Base-by-base conservation (phyloP, 2,797 vertebrate genomes). In the Decapterus maruadsi region DNA sequence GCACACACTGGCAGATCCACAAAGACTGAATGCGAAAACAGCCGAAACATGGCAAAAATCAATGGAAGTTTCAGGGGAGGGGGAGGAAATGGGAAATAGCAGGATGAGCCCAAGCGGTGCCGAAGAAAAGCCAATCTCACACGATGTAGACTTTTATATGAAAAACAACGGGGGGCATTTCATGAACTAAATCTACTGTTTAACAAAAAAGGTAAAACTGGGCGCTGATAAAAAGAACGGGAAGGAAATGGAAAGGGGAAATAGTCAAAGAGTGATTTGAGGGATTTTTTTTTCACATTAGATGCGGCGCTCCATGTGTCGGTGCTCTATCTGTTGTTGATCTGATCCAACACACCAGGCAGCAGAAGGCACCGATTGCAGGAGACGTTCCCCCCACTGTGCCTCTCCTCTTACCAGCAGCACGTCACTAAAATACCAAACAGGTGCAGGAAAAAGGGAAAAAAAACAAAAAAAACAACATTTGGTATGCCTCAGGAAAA, bases 21-120 rank as follows among this genome's bases (percentile, higher is more conserved):
- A 51, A 64, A 29, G 14, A 19, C 72, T 36, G 19, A 42, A 62
- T 19, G n/a, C 64, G 22, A 8, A 69, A 78, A 76, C 70, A 68
- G 8, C 10, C 14, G 14, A 22, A 68, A 77, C 57, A 29, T 40
- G 22, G 56, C 8, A 62, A 26, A 66, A 66, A 61, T 19, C 13
- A 40, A 12, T 8, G 17, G 4, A 51, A n/a, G 38, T 22, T 43
- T 22, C 22, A 11, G 8, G 20, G 10, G 19, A 5, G 34, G 34
- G 34, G 34, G 34, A 36, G 50, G 1, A 57, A 16, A 72, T 57
- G 19, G 19, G 26, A 72, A 64, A 62, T 3, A 59, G 60, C 40
- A 38, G 13, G 43, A 63, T 40, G 31, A 54, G 10, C 65, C 16
- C 11, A 29, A 42, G 3, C 13, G 11, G 17, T 1, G 2, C 17